phyloP scores from a whole-genome alignment of 2,797 vertebrate genomes.

The Anomalospiza imberbis region DNA sequence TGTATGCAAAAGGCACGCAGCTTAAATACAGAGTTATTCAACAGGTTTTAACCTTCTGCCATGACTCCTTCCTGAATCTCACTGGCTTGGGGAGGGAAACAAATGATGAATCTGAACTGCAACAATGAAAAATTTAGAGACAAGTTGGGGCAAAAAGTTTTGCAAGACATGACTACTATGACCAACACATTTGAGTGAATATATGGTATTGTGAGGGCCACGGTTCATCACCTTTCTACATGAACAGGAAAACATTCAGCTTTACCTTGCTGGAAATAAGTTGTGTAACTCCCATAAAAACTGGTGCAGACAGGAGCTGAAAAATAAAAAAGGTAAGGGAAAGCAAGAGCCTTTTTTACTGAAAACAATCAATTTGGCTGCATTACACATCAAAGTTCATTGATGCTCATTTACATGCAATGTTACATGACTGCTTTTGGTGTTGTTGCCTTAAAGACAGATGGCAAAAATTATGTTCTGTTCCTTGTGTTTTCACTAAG shows the following conservation, averaged over 20 bases:
- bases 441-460: background rate
- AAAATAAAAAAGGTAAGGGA: background rate
- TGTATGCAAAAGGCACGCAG: slow-evolving; percentile 25
- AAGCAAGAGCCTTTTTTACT: background rate
- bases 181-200: background rate
- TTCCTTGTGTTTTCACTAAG: background rate
- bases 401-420: background rate
- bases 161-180: background rate
- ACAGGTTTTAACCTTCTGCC: slow-evolving; percentile 21
- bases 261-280: background rate
- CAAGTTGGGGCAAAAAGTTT: slow-evolving; percentile 35
- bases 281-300: background rate
- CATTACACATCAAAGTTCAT: background rate
- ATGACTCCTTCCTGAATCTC: slow-evolving; percentile 39
- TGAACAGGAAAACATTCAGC: background rate
- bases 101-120: background rate
- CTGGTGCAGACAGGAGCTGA: background rate
- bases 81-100: background rate
- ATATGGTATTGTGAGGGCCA: background rate
- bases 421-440: background rate
- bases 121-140: background rate
- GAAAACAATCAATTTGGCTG: background rate
- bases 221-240: background rate
- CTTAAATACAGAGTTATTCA: background rate
- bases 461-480: background rate